Evolutionary conservation across 2,888 invertebrate species (phyloP).

Genomic region (Aleiodes alternator): DNA sequence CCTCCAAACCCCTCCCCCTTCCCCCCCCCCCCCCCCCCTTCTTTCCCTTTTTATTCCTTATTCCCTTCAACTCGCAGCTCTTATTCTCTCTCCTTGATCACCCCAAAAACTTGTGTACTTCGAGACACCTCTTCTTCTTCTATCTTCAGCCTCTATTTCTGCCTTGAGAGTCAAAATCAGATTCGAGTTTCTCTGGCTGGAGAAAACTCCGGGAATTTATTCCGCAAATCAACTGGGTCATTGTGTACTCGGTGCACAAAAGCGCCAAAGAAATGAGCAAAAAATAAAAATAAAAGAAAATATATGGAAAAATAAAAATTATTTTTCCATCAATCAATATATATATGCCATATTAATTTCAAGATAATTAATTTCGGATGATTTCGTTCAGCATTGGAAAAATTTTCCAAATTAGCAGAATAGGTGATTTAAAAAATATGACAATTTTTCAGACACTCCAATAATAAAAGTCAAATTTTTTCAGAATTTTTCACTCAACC

Average conservation of each 20-base stretch:
- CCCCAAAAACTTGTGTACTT: conserved; percentile 11
- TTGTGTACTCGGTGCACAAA: background rate
- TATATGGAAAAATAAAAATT: background rate
- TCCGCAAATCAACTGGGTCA: conserved; percentile 23
- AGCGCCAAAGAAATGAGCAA: background rate
- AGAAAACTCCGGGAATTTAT: conserved; percentile 2
- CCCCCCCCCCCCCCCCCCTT: background rate
- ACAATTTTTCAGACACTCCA: no score
- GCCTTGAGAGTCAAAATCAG: conserved; percentile 18
- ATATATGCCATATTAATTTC: no score
- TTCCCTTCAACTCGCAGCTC: conserved; percentile 2
- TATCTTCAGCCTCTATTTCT: no score
- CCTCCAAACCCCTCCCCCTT: background rate
- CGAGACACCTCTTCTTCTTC: no score
- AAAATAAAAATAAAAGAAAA: background rate
- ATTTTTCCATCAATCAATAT: no score
- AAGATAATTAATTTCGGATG: no score
- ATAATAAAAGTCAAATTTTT: no score
- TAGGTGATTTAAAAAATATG: no score
- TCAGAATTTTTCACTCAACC: no score
- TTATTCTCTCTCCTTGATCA: conserved; percentile 30
- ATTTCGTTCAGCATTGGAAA: no score
- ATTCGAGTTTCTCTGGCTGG: background rate
- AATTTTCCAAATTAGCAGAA: no score
- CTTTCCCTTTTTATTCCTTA: background rate